Conservation (phyloP, 2,888 invertebrate species). For the Dicranocentrus wangi region DNA sequence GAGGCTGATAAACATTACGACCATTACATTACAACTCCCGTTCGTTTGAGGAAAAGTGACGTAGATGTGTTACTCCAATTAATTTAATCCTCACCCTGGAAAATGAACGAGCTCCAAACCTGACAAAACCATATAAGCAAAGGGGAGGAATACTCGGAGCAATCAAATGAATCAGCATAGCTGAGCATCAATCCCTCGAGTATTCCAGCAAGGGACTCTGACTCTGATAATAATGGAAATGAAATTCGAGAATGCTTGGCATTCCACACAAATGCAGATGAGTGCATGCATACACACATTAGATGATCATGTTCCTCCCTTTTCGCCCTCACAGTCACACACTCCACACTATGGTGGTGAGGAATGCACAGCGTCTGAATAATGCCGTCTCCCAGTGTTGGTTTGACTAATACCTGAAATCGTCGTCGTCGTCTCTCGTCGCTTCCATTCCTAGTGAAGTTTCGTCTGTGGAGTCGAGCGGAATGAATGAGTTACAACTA, state of each 20-base stretch:
- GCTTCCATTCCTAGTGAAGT: too few relatives aligned
- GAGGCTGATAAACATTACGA: too few relatives aligned
- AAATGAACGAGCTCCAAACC: constrained; percentile 39
- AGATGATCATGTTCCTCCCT: background rate
- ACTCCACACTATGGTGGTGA: background rate
- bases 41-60: too few relatives aligned
- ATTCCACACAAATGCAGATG: constrained; percentile 49
- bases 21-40: too few relatives aligned
- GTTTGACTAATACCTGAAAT: background rate
- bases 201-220: constrained; percentile 1
- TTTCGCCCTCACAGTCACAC: constrained; percentile 1
- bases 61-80: constrained; percentile 57
- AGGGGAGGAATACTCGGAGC: background rate
- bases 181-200: constrained; percentile 18
- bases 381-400: background rate
- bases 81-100: constrained; percentile 55
- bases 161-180: constrained; percentile 41
- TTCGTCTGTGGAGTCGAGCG: background rate
- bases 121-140: background rate
- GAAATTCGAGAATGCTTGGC: constrained; percentile 59
- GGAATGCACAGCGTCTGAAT: background rate
- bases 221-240: constrained; percentile 28
- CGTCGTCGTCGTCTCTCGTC: background rate
- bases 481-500: constrained; percentile 51
- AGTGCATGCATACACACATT: constrained; percentile 7